These are phyloP conservation scores for Zapornia atra DNA, from an alignment of 2,113 vertebrate genomes.

Conservation along the genomic window DNA sequence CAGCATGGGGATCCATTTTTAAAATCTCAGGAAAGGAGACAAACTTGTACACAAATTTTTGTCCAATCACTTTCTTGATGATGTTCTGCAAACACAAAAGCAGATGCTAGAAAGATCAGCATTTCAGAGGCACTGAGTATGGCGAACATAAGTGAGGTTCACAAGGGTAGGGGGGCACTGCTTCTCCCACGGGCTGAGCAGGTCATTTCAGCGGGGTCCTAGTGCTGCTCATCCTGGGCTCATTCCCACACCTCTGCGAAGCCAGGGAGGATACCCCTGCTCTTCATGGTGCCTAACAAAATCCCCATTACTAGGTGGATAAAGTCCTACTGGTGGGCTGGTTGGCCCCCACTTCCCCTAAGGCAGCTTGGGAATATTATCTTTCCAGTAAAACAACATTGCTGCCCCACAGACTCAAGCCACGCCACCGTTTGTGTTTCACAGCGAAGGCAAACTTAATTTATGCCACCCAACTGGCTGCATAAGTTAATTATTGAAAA, in stretches of 20 bases:
- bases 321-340: neutral
- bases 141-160: neutral
- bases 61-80: constrained; percentile 97
- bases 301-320: neutral
- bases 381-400: neutral
- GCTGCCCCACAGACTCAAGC: accelerated
- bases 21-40: constrained; percentile 96
- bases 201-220: neutral
- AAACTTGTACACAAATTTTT: constrained; percentile 98
- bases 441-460: neutral
- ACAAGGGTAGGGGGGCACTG: neutral
- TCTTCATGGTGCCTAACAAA: neutral
- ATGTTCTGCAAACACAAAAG: constrained; percentile 87
- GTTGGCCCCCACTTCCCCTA: neutral
- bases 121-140: neutral
- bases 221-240: neutral
- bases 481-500: neutral
- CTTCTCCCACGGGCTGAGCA: neutral
- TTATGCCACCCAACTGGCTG: neutral
- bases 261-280: neutral
- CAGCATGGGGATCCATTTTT: constrained; percentile 91
- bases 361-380: neutral
- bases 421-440: neutral
- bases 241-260: neutral
- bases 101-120: neutral